These are phyloP conservation scores for Charadrius vociferus DNA, from an alignment of 2,113 vertebrate species.

Conservation along the genomic window DNA sequence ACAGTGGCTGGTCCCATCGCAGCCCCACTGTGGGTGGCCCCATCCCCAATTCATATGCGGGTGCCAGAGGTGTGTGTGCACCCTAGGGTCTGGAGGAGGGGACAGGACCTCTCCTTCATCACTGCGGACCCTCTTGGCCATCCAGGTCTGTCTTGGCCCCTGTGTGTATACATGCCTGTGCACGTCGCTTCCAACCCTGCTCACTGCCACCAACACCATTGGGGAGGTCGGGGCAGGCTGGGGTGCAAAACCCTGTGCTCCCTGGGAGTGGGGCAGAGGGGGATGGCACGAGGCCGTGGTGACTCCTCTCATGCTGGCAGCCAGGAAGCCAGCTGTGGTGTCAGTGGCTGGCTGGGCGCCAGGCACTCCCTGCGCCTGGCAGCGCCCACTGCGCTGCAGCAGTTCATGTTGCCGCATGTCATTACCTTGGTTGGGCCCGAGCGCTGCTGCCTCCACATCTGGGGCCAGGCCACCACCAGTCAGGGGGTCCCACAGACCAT, in stretches of 20 bases:
- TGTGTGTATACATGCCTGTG: fast-evolving
- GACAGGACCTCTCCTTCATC: not conserved
- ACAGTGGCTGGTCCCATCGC: not conserved
- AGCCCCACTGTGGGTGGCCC: not conserved
- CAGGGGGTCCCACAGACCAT: fast-evolving
- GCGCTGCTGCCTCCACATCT: fast-evolving
- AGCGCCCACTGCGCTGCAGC: fast-evolving
- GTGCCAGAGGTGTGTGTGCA: not conserved
- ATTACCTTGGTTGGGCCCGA: fast-evolving
- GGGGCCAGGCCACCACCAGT: fast-evolving
- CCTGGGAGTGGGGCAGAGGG: not conserved
- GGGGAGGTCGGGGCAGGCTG: fast-evolving
- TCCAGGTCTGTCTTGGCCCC: not conserved
- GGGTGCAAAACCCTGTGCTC: not conserved
- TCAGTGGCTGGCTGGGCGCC: not conserved
- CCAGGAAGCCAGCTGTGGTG: not conserved
- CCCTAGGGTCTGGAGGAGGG: fast-evolving
- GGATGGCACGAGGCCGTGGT: fast-evolving
- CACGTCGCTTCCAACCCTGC: not conserved
- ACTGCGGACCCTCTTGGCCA: not conserved
- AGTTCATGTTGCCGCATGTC: fast-evolving
- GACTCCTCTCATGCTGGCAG: not conserved
- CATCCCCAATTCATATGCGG: not conserved
- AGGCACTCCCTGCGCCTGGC: not conserved
- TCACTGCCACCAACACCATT: fast-evolving